Percentiles rank a stretch among this genome's conserved stretches.
phyloP scores from a whole-genome alignment of 1,140 invertebrate genomes.

The Cotesia glomerata region DNA sequence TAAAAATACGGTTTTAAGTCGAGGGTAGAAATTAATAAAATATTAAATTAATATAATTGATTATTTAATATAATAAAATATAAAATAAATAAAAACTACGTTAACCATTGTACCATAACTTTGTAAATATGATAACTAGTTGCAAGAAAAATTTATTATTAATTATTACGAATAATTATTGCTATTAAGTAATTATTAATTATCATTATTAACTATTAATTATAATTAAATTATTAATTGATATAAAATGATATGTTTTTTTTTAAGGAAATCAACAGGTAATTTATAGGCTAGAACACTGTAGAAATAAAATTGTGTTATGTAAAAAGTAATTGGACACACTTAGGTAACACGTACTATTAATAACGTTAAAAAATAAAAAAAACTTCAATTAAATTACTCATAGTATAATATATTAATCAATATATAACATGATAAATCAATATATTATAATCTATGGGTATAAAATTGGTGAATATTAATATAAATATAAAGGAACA shows the following conservation, averaged over 20 bases:
- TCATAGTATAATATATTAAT: conserved; percentile 38
- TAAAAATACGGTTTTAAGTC: not conserved
- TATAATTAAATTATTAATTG: conserved; percentile 41
- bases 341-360: conserved; percentile 35
- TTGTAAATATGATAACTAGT: conserved; percentile 57
- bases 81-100: not conserved
- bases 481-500: not conserved
- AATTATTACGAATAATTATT: conserved; percentile 36
- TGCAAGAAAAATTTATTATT: conserved; percentile 44
- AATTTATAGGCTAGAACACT: conserved; percentile 16
- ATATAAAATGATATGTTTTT: conserved; percentile 39
- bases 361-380: not conserved
- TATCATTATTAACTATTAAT: conserved; percentile 30
- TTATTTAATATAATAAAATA: too few relatives aligned
- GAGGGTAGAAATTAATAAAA: not conserved
- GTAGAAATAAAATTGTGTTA: conserved; percentile 1
- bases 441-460: conserved; percentile 32
- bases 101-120: conserved; percentile 49
- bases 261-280: conserved; percentile 43
- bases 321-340: conserved; percentile 16
- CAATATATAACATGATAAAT: conserved; percentile 18
- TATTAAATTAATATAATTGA: too few relatives aligned
- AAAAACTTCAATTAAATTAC: conserved; percentile 35
- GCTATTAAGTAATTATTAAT: conserved; percentile 42
- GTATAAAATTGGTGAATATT: conserved; percentile 26